phyloP scores from a whole-genome alignment of 2,888 invertebrate species.

The Hirtodrosophila alboralis region DNA sequence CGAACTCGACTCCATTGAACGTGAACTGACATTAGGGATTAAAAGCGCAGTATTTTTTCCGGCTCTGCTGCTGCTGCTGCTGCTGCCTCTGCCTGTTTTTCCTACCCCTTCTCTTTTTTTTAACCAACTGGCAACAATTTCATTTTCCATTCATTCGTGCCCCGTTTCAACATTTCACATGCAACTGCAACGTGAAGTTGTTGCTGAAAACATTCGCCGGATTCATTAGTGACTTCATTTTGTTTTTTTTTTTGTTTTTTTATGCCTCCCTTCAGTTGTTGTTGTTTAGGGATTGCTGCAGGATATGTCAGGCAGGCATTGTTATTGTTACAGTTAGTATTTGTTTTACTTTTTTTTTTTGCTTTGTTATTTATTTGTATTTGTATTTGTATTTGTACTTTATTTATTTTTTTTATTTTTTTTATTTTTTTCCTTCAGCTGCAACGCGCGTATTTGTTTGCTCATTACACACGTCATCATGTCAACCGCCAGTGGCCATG shows the following conservation, averaged over 20 bases:
- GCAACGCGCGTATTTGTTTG: conserved; percentile 70
- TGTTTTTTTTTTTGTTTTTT: conserved; percentile 22
- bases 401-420: conserved; percentile 1
- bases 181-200: conserved; percentile 66
- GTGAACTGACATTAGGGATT: conserved; percentile 78
- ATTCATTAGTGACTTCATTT: conserved; percentile 67
- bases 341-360: conserved; percentile 50
- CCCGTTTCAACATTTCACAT: conserved; percentile 40
- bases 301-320: conserved; percentile 63
- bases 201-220: conserved; percentile 65
- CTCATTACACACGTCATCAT: conserved; percentile 78
- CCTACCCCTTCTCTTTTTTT: not conserved
- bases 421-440: conserved; percentile 18
- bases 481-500: conserved; percentile 71
- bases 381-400: conserved; percentile 34
- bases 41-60: conserved; percentile 63
- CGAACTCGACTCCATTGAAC: conserved; percentile 68
- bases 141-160: conserved; percentile 62
- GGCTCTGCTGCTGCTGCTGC: conserved; percentile 18
- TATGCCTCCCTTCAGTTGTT: conserved; percentile 10
- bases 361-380: conserved; percentile 66
- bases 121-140: conserved; percentile 51
- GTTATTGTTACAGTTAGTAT: conserved; percentile 52
- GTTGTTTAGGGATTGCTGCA: conserved; percentile 54
- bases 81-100: conserved; percentile 5